Base-by-base conservation (phyloP, 1,140 invertebrate genomes). In the Euura saliciscinereae region DNA sequence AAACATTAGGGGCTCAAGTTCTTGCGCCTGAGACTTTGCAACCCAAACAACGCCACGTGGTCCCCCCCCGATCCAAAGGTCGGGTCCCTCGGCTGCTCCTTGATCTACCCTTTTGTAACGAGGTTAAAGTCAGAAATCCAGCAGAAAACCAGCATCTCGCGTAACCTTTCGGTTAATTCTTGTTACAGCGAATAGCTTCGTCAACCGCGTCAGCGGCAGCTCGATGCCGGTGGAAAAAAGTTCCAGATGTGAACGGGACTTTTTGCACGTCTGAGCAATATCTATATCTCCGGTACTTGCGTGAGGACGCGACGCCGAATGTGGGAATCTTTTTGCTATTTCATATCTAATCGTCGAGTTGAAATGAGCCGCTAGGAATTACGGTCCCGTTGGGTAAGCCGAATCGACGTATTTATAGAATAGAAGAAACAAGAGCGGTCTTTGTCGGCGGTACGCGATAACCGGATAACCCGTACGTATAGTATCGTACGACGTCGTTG, bases 211-310 rank as follows among this genome's bases (percentile, higher is more conserved):
- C 44, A 11, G 43, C 70, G 45, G 43, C 10, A 59, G 3, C 3
- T 59, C 13, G 2, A 59, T 11, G 13, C 51, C 5, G 13, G 8
- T 59, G 51, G 13, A 65, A 43, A 72, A 68, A 68, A 46, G 6
- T n/a, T 43, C 44, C 13, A 42, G 43, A 65, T 45, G 45, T 4
- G 66, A 72, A 59, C 71, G 42, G 11, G 73, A 69, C 71, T 82
- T 82, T 82, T 82, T 82, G 81, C 78, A 69, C 72, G 80, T 79
- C 80, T 81, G 80, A 78, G 80, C 28, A 28, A 28, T 28, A 28
- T 28, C 28, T 28, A 1, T 28, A 28, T 28, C 28, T 28, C 28
- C 28, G 81, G 77, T 59, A 59, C 51, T 28, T 28, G 28, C 28
- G 28, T 28, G 28, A 28, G 28, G 28, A 28, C 28, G 78, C 79